A percentile compares a stretch with the other conserved stretches of the same genome.
These are phyloP conservation scores for Andricus quercusramuli DNA, from an alignment of 2,888 invertebrate genomes.

Conservation along the genomic window DNA sequence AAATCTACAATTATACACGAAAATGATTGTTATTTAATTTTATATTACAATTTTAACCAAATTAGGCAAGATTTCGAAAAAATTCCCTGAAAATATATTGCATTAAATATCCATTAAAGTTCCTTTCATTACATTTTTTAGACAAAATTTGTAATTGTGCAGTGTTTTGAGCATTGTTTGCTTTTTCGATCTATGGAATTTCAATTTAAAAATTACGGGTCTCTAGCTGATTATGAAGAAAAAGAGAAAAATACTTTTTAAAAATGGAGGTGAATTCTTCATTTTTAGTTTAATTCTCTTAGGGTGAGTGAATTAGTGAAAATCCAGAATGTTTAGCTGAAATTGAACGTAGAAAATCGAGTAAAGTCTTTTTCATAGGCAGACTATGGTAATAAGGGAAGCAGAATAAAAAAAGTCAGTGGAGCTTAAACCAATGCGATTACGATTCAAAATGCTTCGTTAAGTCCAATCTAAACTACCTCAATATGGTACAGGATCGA, in stretches of 20 bases:
- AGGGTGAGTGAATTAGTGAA: not conserved
- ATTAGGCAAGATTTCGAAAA: no score
- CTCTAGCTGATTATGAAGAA: no score
- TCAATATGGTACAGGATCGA: constrained; percentile 9
- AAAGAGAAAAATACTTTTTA: not conserved
- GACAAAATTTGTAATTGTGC: no score
- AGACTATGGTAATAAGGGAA: constrained; percentile 55
- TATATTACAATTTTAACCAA: no score
- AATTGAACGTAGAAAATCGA: constrained; percentile 52
- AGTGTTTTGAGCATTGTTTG: no score
- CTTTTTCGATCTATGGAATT: not conserved
- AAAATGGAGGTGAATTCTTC: not conserved
- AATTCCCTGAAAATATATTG: no score
- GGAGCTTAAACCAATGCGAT: constrained; percentile 65
- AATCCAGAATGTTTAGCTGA: not conserved
- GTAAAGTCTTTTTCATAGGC: constrained; percentile 38
- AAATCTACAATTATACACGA: no score
- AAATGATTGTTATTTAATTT: no score
- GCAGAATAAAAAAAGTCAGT: constrained; percentile 67
- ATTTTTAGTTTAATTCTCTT: not conserved
- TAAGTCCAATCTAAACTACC: constrained; percentile 57
- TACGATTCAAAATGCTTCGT: constrained; percentile 71
- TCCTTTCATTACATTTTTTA: no score
- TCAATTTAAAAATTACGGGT: no score
- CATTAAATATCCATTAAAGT: no score